Percentiles rank a stretch among this genome's conserved stretches.
These are phyloP conservation scores for Tenthredo notha DNA, from an alignment of 2,888 invertebrate species.

Conservation along the genomic window DNA sequence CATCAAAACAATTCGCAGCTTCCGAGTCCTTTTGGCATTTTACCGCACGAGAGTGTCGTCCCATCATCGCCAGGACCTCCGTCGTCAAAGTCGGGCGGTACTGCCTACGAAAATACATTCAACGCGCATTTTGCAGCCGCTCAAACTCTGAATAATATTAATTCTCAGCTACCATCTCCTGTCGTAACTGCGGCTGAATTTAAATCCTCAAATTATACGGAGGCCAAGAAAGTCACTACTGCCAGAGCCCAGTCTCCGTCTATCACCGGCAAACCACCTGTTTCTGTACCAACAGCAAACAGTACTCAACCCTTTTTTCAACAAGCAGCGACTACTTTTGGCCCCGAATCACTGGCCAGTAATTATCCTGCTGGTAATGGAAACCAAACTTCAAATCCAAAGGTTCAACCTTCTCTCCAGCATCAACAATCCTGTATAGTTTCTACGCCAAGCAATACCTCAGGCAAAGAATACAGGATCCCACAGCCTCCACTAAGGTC, in stretches of 20 bases:
- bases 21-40: conserved; percentile 88
- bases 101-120: conserved; percentile 84
- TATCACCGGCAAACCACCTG: conserved; percentile 78
- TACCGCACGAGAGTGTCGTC: conserved; percentile 89
- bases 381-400: conserved; percentile 67
- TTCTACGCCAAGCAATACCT: conserved; percentile 83
- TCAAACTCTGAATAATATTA: conserved; percentile 84
- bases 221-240: conserved; percentile 79
- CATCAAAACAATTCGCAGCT: conserved; percentile 85
- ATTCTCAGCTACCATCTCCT: conserved; percentile 82
- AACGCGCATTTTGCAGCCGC: conserved; percentile 86
- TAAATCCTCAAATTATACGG: conserved; percentile 68
- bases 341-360: conserved; percentile 77
- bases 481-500: conserved; percentile 81
- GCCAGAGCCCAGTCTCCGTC: conserved; percentile 78
- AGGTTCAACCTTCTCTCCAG: conserved; percentile 78
- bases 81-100: conserved; percentile 80
- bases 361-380: conserved; percentile 80
- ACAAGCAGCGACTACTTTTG: conserved; percentile 83
- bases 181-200: conserved; percentile 73
- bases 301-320: conserved; percentile 83
- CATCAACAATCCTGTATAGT: conserved; percentile 88
- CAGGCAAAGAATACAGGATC: conserved; percentile 83
- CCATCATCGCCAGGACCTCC: conserved; percentile 83
- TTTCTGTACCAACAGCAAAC: conserved; percentile 80